These are phyloP conservation scores for Ianthella basta DNA, from an alignment of 37 sponge, comb jelly and placozoan genomes.

Conservation along the genomic window DNA sequence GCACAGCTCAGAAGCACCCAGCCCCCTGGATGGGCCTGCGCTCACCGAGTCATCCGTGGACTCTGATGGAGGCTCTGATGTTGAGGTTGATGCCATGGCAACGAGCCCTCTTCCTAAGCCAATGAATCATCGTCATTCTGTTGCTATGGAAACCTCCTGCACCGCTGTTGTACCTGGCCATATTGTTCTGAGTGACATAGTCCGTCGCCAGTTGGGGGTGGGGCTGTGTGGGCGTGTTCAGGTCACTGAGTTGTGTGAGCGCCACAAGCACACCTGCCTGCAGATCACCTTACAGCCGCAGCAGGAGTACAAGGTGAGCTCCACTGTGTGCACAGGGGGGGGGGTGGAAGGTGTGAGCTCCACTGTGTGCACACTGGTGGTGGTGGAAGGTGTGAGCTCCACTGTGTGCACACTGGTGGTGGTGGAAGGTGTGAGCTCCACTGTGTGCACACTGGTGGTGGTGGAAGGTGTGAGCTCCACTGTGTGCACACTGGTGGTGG, in stretches of 20 bases:
- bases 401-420: too few relatives aligned
- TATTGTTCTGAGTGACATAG: constrained; percentile 66
- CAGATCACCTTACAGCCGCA: not conserved
- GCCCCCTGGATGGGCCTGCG: not conserved
- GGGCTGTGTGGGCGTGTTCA: constrained; percentile 38
- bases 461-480: too few relatives aligned
- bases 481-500: too few relatives aligned
- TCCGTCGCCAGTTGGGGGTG: constrained; percentile 61
- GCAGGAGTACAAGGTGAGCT: not conserved
- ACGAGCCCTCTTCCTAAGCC: too few relatives aligned
- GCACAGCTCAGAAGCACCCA: not conserved
- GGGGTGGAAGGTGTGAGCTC: too few relatives aligned
- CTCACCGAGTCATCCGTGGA: constrained; percentile 16
- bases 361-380: too few relatives aligned
- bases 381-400: too few relatives aligned
- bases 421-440: too few relatives aligned
- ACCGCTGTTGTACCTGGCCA: constrained; percentile 57
- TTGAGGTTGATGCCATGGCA: too few relatives aligned
- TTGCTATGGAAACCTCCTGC: not conserved
- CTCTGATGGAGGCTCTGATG: not conserved
- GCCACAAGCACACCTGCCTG: not conserved
- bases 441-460: too few relatives aligned
- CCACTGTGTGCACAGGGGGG: too few relatives aligned
- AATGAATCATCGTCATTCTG: not conserved
- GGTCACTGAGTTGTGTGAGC: constrained; percentile 38